Percentiles rank a stretch among this genome's conserved stretches.
Evolutionary conservation across 2,888 invertebrate genomes (phyloP).

Genomic region (Cryptocephalus primarius): DNA sequence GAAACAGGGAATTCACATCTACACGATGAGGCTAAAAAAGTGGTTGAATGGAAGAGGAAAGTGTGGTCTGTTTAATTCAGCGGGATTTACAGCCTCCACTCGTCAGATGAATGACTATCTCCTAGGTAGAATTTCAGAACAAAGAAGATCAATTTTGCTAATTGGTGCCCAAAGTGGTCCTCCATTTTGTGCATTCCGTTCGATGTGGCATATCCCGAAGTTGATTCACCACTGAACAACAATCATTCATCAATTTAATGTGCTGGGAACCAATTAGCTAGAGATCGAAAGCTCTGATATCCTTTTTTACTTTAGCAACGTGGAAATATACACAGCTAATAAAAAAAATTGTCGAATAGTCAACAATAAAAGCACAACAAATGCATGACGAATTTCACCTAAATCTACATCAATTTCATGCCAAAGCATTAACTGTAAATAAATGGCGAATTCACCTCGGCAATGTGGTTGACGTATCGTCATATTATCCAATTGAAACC

Average conservation of each 20-base stretch:
- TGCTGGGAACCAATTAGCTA: background rate
- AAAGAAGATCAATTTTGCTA: slow-evolving; percentile 26
- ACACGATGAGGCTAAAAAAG: slow-evolving; percentile 6
- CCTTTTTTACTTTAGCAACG: too few relatives aligned
- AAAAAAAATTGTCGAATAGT: too few relatives aligned
- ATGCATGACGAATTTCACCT: too few relatives aligned
- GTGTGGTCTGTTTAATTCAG: slow-evolving; percentile 9
- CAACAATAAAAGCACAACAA: too few relatives aligned
- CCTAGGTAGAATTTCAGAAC: slow-evolving; percentile 16
- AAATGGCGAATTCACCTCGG: too few relatives aligned
- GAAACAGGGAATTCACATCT: background rate
- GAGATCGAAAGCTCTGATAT: too few relatives aligned
- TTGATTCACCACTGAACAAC: background rate
- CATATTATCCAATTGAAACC: too few relatives aligned
- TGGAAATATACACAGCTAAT: too few relatives aligned
- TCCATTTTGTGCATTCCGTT: slow-evolving; percentile 9
- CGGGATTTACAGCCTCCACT: slow-evolving; percentile 8
- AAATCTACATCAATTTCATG: too few relatives aligned
- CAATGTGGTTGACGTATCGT: too few relatives aligned
- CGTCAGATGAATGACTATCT: slow-evolving; percentile 9
- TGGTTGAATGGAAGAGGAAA: slow-evolving; percentile 9
- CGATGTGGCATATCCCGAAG: background rate
- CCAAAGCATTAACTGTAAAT: too few relatives aligned
- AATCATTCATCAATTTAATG: background rate
- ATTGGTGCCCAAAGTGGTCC: slow-evolving; percentile 18